Percentiles rank a stretch among this genome's conserved stretches.
phyloP scores from a whole-genome alignment of 2,888 invertebrate species.

The Coelinius sp. region DNA sequence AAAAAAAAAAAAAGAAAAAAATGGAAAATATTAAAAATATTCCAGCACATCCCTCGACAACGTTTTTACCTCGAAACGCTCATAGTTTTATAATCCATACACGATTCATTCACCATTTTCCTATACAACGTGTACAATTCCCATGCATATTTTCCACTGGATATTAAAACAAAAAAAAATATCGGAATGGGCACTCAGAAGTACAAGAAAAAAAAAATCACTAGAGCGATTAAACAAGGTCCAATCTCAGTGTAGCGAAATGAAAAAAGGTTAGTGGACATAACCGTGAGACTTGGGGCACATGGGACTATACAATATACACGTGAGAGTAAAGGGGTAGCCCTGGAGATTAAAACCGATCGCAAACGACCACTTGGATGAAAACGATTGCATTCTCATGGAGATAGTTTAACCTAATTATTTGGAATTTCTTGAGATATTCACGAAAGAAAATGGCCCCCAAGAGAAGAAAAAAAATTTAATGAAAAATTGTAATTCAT shows the following conservation, averaged over 20 bases:
- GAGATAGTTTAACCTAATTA: not conserved
- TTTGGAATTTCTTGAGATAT: not conserved
- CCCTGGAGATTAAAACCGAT: conserved; percentile 22
- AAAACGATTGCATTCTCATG: conserved; percentile 9
- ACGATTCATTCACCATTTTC: not conserved
- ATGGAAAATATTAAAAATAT: not conserved
- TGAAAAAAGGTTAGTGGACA: not conserved
- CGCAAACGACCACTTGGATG: conserved; percentile 22
- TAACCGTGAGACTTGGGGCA: not conserved
- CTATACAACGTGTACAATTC: not conserved
- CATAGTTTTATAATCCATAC: not conserved
- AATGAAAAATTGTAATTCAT: too few species aligned
- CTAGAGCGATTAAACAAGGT: not conserved
- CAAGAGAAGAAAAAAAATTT: too few species aligned
- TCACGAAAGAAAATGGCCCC: too few species aligned
- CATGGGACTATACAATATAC: not conserved
- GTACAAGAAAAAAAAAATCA: not conserved
- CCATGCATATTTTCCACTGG: not conserved
- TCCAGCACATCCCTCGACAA: not conserved
- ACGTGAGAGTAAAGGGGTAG: not conserved
- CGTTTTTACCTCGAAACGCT: not conserved
- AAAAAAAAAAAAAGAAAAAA: too few species aligned
- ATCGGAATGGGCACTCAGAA: not conserved
- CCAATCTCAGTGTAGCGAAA: not conserved
- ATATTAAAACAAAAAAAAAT: not conserved